Evolutionary conservation across 2,888 invertebrate species (phyloP).

Genomic region (Heteromyza rotundicornis): DNA sequence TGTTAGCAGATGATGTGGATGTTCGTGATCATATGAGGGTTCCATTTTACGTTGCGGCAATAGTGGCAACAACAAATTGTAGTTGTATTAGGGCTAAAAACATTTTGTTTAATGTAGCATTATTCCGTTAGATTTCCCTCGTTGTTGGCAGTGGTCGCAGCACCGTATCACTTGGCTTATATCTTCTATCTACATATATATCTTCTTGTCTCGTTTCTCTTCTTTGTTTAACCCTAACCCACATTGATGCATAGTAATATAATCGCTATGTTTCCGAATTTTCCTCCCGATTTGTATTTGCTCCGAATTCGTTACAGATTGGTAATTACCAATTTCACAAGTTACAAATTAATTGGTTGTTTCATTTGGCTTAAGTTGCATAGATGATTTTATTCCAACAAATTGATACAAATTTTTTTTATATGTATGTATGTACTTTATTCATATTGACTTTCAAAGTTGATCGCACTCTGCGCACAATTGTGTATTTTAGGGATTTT

Average conservation of each 20-base stretch:
- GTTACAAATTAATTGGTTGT: no score
- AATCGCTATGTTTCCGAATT: constrained; percentile 9
- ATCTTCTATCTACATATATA: constrained; percentile 8
- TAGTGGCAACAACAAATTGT: constrained; percentile 22
- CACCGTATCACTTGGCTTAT: constrained; percentile 13
- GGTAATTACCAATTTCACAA: background rate
- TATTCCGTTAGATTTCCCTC: constrained; percentile 57
- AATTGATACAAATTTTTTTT: no score
- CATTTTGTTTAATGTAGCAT: constrained; percentile 59
- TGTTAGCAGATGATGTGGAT: constrained; percentile 62
- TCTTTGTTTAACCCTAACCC: constrained; percentile 38
- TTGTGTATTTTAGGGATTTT: no score
- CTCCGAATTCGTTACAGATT: background rate
- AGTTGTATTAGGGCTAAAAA: constrained; percentile 45
- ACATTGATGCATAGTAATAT: constrained; percentile 30
- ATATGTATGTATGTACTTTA: no score
- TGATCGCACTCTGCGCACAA: no score
- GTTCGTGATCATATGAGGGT: constrained; percentile 63
- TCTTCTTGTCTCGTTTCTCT: constrained; percentile 32
- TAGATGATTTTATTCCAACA: no score
- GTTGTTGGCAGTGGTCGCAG: constrained; percentile 30
- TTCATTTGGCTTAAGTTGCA: no score
- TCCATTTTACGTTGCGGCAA: constrained; percentile 52
- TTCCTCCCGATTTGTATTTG: background rate
- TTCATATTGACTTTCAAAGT: no score